Conservation (phyloP, 2,113 vertebrate species). For the Mus musculus region GRCm39 chr5:136304501-136305000, state of each 20-base stretch:
- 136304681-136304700: neutral
- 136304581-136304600: neutral
- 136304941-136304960: neutral
- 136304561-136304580: neutral
- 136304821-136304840: neutral
- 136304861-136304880: neutral
- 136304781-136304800: neutral
- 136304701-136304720: neutral
- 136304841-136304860: neutral
- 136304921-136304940: neutral
- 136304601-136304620: neutral
- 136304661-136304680: neutral
- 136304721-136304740: neutral
- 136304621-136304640: neutral
- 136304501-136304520: neutral
- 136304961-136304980: neutral
- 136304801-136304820: neutral
- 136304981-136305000: neutral
- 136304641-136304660: neutral
- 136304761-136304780: neutral
- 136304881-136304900: neutral
- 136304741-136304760: neutral
- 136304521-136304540: neutral
- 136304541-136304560: neutral
- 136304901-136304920: neutral